A percentile compares a stretch with the other conserved stretches of the same genome.
Evolutionary conservation across 2,888 invertebrate species (phyloP).

Genomic region (Zaprionus obscuricornis): DNA sequence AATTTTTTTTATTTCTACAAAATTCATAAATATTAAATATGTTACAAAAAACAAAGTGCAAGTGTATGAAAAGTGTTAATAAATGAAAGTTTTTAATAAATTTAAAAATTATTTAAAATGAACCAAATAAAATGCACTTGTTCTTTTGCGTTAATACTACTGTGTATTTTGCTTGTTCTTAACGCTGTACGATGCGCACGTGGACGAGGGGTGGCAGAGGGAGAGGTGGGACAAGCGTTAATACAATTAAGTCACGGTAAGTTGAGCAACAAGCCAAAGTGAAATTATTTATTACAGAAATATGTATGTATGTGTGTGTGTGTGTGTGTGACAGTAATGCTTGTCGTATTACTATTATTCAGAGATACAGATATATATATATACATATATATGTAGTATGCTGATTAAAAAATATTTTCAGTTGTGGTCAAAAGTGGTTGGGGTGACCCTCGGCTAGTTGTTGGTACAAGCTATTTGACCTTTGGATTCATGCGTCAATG

Average conservation of each 20-base stretch:
- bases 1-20: not conserved
- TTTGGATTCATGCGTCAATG: constrained; percentile 72
- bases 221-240: constrained; percentile 75
- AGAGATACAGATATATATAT: constrained; percentile 15
- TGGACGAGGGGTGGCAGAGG: constrained; percentile 36
- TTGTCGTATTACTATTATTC: no score
- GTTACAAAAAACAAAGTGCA: constrained; percentile 4
- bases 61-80: not conserved
- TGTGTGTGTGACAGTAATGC: no score
- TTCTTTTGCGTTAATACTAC: constrained; percentile 42
- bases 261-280: constrained; percentile 67
- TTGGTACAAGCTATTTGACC: constrained; percentile 62
- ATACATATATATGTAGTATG: no score
- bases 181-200: no score
- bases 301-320: no score
- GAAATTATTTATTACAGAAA: constrained; percentile 47
- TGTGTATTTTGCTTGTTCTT: constrained; percentile 45
- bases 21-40: not conserved
- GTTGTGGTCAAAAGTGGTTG: constrained; percentile 42
- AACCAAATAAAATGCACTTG: constrained; percentile 40
- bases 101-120: constrained; percentile 48
- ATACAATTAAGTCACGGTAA: constrained; percentile 83
- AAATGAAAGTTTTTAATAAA: constrained; percentile 36
- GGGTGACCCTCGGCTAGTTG: constrained; percentile 42
- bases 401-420: constrained; percentile 32